Evolutionary conservation across 2,797 vertebrate species (phyloP).

Genomic region (Taenioides sp.): DNA sequence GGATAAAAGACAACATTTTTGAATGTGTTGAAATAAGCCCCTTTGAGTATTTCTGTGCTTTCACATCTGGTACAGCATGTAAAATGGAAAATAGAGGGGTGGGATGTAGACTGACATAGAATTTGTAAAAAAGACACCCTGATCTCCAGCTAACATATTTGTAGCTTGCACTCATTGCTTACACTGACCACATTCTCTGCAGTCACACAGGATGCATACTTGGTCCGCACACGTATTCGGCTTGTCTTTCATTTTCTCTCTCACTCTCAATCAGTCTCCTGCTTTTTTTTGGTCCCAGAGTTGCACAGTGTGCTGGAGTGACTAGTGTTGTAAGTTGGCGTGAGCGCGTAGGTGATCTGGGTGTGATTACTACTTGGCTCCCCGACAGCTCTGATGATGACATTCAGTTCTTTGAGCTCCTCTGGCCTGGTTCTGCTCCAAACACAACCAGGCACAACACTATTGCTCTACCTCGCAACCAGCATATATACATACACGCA

Average conservation of each 20-base stretch:
- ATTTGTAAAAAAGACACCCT: slow-evolving; percentile 62
- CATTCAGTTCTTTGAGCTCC: slow-evolving; percentile 81
- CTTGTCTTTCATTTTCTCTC: slow-evolving; percentile 64
- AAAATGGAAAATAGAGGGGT: slow-evolving; percentile 80
- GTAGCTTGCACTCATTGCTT: slow-evolving; percentile 55
- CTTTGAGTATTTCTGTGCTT: slow-evolving; percentile 82
- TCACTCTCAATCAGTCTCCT: slow-evolving; percentile 56
- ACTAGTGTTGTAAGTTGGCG: slow-evolving; percentile 81
- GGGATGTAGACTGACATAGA: slow-evolving; percentile 77
- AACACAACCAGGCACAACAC: slow-evolving; percentile 74
- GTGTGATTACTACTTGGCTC: slow-evolving; percentile 85
- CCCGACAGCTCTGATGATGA: slow-evolving; percentile 81
- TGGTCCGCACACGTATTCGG: slow-evolving; percentile 56
- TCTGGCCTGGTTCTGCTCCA: slow-evolving; percentile 75
- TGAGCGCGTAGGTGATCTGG: slow-evolving; percentile 82
- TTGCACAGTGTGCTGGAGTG: slow-evolving; percentile 57
- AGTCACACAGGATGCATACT: slow-evolving; percentile 62
- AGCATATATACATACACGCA: slow-evolving; percentile 54
- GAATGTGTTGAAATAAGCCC: slow-evolving; percentile 79
- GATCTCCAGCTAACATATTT: slow-evolving; percentile 67
- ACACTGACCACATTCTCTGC: slow-evolving; percentile 56
- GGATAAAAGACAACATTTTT: slow-evolving; percentile 45
- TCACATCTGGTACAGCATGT: slow-evolving; percentile 82
- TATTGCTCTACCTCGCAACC: slow-evolving; percentile 65
- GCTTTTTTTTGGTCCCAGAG: slow-evolving; percentile 35